Evolutionary conservation across 2,888 invertebrate genomes (phyloP).

Genomic region (Dynastes tityus): DNA sequence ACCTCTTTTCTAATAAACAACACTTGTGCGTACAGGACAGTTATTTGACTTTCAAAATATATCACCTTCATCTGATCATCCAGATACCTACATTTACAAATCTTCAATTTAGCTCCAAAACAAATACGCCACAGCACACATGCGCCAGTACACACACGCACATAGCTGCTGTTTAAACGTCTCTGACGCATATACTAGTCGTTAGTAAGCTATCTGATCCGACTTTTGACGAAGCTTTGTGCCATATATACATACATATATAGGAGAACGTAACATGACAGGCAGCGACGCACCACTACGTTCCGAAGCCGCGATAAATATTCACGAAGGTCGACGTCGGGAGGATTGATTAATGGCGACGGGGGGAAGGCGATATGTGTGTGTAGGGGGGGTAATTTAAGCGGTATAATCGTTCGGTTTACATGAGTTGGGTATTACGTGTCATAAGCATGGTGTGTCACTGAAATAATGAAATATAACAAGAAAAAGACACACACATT

Average conservation of each 20-base stretch:
- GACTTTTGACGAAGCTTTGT: slow-evolving; percentile 15
- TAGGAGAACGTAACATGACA: slow-evolving; percentile 26
- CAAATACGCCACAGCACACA: not conserved
- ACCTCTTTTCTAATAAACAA: too few relatives aligned
- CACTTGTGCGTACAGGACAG: too few relatives aligned
- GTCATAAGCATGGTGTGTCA: not conserved
- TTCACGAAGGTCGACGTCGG: slow-evolving; percentile 22
- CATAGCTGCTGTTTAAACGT: not conserved
- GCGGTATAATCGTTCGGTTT: slow-evolving; percentile 15
- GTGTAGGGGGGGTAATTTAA: too few relatives aligned
- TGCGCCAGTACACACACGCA: too few relatives aligned
- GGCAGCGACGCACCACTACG: not conserved
- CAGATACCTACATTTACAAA: not conserved
- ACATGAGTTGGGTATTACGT: not conserved
- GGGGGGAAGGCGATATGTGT: slow-evolving; percentile 26
- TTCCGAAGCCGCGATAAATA: slow-evolving; percentile 23
- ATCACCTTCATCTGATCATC: not conserved
- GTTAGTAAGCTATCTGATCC: not conserved
- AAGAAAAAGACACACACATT: too few relatives aligned
- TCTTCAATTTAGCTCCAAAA: not conserved
- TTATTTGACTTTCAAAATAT: too few relatives aligned
- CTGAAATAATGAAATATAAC: not conserved
- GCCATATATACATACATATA: not conserved
- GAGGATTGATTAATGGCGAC: slow-evolving; percentile 25
- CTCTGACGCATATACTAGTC: not conserved